phyloP scores from a whole-genome alignment of 2,113 vertebrate genomes.

The Picathartes gymnocephalus region DNA sequence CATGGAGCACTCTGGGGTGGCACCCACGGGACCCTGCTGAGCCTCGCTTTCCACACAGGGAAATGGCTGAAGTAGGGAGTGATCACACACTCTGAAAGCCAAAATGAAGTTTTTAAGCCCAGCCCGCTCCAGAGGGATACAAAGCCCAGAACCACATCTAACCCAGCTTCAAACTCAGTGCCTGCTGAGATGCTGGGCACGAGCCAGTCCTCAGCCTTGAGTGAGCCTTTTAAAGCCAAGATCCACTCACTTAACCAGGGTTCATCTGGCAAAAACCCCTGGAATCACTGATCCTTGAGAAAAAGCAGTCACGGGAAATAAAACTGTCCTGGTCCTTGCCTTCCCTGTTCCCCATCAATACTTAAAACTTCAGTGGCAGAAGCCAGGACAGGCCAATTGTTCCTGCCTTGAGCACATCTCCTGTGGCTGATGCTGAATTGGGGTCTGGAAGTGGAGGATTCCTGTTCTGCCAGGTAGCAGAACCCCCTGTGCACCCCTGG shows the following conservation, averaged over 20 bases:
- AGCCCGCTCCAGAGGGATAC: background rate
- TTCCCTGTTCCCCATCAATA: background rate
- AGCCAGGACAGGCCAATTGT: rapidly evolving
- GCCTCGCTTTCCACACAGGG: rapidly evolving
- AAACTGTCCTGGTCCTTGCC: background rate
- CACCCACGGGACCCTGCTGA: background rate
- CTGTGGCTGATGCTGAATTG: background rate
- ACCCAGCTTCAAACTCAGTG: background rate
- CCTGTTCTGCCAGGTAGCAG: background rate
- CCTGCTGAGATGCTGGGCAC: background rate
- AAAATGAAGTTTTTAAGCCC: background rate
- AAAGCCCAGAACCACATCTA: background rate
- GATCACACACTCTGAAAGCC: background rate
- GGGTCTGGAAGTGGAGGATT: background rate
- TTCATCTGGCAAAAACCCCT: background rate
- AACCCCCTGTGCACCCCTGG: background rate
- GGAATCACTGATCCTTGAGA: background rate
- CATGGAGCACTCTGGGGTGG: rapidly evolving
- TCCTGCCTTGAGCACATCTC: background rate
- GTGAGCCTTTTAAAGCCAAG: background rate
- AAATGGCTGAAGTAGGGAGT: background rate
- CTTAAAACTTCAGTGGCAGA: background rate
- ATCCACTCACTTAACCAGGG: background rate
- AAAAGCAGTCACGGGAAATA: background rate
- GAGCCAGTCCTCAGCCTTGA: background rate